Conservation (phyloP, 2,888 invertebrate species). For the Sycophila texana region DNA sequence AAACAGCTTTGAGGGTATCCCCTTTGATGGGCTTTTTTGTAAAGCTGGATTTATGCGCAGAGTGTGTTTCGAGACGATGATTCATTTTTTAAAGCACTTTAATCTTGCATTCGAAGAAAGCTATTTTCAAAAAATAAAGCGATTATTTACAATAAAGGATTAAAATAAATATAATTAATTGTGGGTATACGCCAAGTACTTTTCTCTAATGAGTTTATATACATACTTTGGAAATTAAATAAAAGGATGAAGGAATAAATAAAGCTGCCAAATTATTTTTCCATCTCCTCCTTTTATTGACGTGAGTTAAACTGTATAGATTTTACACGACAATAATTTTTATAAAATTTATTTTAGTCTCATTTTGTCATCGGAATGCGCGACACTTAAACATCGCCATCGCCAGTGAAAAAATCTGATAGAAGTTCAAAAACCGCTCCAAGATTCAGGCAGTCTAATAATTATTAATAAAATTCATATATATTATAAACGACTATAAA, state of each 20-base stretch:
- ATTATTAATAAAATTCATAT: slow-evolving; percentile 16
- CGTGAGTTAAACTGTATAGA: slow-evolving; percentile 53
- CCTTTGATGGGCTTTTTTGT: too few species aligned
- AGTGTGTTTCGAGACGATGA: too few species aligned
- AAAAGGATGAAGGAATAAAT: background rate
- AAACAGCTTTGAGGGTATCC: too few species aligned
- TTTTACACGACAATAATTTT: slow-evolving; percentile 53
- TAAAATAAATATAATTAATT: too few species aligned
- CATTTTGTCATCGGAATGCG: slow-evolving; percentile 54
- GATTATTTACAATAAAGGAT: too few species aligned
- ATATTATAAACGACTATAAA: slow-evolving; percentile 10
- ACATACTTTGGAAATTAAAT: background rate
- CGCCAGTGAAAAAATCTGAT: slow-evolving; percentile 39
- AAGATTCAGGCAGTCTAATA: slow-evolving; percentile 6
- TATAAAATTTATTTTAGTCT: slow-evolving; percentile 54
- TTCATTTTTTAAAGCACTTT: too few species aligned
- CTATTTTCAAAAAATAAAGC: too few species aligned
- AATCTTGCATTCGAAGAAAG: too few species aligned
- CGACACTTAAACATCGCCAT: slow-evolving; percentile 46
- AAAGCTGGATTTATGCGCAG: too few species aligned
- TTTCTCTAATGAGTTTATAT: too few species aligned
- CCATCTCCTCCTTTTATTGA: slow-evolving; percentile 53
- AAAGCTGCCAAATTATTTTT: slow-evolving; percentile 33
- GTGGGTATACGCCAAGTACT: too few species aligned
- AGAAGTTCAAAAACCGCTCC: slow-evolving; percentile 27